Percentiles rank a stretch among this genome's conserved stretches.
Conservation (phyloP, 1,140 invertebrate species). For the Danaus melanippus region DNA sequence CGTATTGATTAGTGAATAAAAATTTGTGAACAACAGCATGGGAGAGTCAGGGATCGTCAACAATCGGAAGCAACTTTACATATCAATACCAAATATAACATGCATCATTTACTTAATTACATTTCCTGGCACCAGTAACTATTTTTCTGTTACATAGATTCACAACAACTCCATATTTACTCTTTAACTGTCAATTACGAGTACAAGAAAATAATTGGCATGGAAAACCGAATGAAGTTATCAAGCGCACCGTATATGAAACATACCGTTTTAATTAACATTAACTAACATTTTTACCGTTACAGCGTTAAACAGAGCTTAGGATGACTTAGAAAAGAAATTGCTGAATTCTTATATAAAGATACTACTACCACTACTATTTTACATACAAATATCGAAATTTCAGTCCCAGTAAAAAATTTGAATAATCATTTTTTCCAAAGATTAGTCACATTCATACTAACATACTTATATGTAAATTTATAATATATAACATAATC, state of each 20-base stretch:
- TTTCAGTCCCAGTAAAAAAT: no score
- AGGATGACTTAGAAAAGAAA: no score
- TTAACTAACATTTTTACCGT: no score
- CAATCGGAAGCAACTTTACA: slow-evolving; percentile 53
- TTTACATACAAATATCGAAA: no score
- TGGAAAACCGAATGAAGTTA: slow-evolving; percentile 58
- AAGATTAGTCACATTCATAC: no score
- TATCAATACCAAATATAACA: slow-evolving; percentile 68
- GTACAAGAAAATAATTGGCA: slow-evolving; percentile 54
- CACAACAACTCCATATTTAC: slow-evolving; percentile 10
- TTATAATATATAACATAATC: no score
- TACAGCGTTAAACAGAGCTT: no score
- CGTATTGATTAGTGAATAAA: slow-evolving; percentile 62
- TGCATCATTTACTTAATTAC: slow-evolving; percentile 67
- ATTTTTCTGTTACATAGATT: slow-evolving; percentile 7
- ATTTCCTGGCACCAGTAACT: slow-evolving; percentile 46
- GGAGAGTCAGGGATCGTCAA: slow-evolving; percentile 43
- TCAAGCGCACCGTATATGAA: slow-evolving; percentile 39
- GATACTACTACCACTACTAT: no score
- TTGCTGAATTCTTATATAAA: no score
- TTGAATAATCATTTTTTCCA: no score
- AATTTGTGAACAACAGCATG: slow-evolving; percentile 52
- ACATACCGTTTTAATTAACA: slow-evolving; percentile 15
- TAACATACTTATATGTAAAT: no score
- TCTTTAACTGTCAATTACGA: slow-evolving; percentile 54